A percentile compares a stretch with the other conserved stretches of the same genome.
These are phyloP conservation scores for Automeris io DNA, from an alignment of 2,888 invertebrate species.

Conservation along the genomic window DNA sequence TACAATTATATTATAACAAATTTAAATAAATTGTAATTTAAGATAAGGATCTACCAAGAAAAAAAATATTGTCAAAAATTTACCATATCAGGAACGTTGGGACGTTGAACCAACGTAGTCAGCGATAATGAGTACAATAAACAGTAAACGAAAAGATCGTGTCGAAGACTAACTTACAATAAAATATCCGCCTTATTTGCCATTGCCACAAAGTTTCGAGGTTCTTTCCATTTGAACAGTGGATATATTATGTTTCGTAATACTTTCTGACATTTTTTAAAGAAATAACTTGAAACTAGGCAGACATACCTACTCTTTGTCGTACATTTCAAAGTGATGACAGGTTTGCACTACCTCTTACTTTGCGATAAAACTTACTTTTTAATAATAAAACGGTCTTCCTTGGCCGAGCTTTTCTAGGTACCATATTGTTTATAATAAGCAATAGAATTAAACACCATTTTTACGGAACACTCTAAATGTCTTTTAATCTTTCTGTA, in stretches of 20 bases:
- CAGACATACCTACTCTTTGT: too few relatives aligned
- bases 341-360: too few relatives aligned
- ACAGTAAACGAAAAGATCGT: conserved; percentile 59
- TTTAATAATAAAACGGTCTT: too few relatives aligned
- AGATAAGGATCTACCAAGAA: background rate
- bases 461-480: too few relatives aligned
- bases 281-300: background rate
- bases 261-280: conserved; percentile 11
- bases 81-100: conserved; percentile 31
- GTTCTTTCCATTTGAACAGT: conserved; percentile 41
- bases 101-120: conserved; percentile 60
- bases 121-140: conserved; percentile 59
- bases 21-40: background rate
- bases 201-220: conserved; percentile 54
- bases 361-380: too few relatives aligned
- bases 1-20: background rate
- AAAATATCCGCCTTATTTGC: conserved; percentile 64
- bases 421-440: too few relatives aligned
- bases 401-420: too few relatives aligned
- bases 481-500: too few relatives aligned
- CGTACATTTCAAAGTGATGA: too few relatives aligned
- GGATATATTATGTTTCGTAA: conserved; percentile 25
- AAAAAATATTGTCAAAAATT: conserved; percentile 18
- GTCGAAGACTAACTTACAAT: conserved; percentile 56
- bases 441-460: too few relatives aligned